A percentile compares a stretch with the other conserved stretches of the same genome.
Evolutionary conservation across 1,140 invertebrate genomes (phyloP).

Genomic region (Drepana arcuata): DNA sequence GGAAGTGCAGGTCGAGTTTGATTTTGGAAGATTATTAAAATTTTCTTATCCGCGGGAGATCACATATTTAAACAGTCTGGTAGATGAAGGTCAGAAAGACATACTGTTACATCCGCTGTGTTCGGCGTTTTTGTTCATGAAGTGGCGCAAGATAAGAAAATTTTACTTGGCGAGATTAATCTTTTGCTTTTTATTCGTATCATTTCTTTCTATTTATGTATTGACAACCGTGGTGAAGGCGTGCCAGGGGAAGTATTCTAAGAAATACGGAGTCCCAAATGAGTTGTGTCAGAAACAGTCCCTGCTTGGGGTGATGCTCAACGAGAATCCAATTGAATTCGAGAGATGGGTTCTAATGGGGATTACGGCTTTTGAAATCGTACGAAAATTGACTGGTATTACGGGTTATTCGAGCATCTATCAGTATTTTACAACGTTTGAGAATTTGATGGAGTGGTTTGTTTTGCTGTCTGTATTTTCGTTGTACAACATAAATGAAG

Average conservation of each 20-base stretch:
- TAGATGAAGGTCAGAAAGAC: slow-evolving; percentile 75
- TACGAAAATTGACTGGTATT: slow-evolving; percentile 73
- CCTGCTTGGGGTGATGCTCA: slow-evolving; percentile 63
- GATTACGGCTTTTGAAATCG: slow-evolving; percentile 72
- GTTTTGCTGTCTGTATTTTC: slow-evolving; percentile 75
- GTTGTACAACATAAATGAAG: slow-evolving; percentile 47
- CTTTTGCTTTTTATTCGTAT: slow-evolving; percentile 75
- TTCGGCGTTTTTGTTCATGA: slow-evolving; percentile 75
- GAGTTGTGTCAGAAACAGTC: slow-evolving; percentile 70
- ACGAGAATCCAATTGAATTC: slow-evolving; percentile 70
- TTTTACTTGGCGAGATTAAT: slow-evolving; percentile 76
- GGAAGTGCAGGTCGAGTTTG: slow-evolving; percentile 75
- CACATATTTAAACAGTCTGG: slow-evolving; percentile 75
- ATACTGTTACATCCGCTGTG: slow-evolving; percentile 76
- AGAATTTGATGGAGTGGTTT: slow-evolving; percentile 75
- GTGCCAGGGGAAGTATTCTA: slow-evolving; percentile 47
- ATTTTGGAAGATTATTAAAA: slow-evolving; percentile 74
- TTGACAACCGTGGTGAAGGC: slow-evolving; percentile 70
- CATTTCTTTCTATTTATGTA: slow-evolving; percentile 74
- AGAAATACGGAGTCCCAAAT: slow-evolving; percentile 54
- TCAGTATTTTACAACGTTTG: slow-evolving; percentile 75
- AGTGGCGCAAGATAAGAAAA: slow-evolving; percentile 78
- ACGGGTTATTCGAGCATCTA: slow-evolving; percentile 73
- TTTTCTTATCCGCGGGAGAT: slow-evolving; percentile 74
- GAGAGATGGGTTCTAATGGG: slow-evolving; percentile 72